Evolutionary conservation across 2,888 invertebrate species (phyloP).

Genomic region (Lottia scabra): DNA sequence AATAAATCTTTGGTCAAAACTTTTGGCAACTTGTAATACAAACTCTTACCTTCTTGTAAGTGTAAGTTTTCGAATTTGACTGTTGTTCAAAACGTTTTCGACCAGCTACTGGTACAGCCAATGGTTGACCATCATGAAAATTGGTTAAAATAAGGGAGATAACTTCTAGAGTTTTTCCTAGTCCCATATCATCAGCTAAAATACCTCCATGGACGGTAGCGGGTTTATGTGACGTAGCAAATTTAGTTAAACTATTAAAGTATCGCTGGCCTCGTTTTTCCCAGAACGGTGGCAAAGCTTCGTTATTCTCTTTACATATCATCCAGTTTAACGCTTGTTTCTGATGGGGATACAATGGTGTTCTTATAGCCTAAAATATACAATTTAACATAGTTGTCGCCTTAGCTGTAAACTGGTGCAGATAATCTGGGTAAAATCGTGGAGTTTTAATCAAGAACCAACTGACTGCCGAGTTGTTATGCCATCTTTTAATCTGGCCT

Average conservation of each 20-base stretch:
- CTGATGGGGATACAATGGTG: conserved; percentile 50
- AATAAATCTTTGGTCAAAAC: too few species aligned
- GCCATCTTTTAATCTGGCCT: too few species aligned
- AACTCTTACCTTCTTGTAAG: too few species aligned
- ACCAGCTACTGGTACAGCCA: conserved; percentile 41
- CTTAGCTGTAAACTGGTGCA: too few species aligned
- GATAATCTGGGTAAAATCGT: too few species aligned
- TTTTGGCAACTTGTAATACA: too few species aligned
- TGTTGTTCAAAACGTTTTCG: neutral
- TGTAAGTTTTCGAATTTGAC: too few species aligned
- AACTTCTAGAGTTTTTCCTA: conserved; percentile 89
- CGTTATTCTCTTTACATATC: conserved; percentile 45
- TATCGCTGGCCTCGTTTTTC: conserved; percentile 34
- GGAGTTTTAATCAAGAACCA: too few species aligned
- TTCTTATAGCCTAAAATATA: conserved; percentile 39
- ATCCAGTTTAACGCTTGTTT: conserved; percentile 55
- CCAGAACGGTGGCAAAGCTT: conserved; percentile 53
- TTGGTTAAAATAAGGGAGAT: conserved; percentile 81
- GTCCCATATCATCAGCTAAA: conserved; percentile 98
- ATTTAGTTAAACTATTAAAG: conserved; percentile 43
- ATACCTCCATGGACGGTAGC: conserved; percentile 74
- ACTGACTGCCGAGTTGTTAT: too few species aligned
- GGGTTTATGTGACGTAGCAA: conserved; percentile 33
- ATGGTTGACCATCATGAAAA: conserved; percentile 44
- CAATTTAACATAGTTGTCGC: too few species aligned